Percentiles rank a stretch among this genome's conserved stretches.
These are phyloP conservation scores for Procambarus clarkii DNA, from an alignment of 1,140 invertebrate species.

Conservation along the genomic window DNA sequence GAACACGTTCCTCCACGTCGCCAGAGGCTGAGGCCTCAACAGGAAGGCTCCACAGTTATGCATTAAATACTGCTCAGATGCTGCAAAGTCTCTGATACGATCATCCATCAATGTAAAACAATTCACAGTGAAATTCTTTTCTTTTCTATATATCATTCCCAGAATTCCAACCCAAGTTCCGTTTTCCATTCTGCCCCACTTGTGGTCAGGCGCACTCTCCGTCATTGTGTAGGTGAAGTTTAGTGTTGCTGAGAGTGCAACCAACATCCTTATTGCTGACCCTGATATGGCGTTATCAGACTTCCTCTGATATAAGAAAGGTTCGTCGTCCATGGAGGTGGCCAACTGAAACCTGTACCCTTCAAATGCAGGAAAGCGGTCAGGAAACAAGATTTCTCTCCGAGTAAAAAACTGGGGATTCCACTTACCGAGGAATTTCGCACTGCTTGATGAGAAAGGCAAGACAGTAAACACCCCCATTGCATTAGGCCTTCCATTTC, in stretches of 20 bases:
- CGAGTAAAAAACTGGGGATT: neutral
- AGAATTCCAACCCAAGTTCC: too few relatives aligned
- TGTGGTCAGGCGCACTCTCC: too few relatives aligned
- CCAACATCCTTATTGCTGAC: neutral
- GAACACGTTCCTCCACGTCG: too few relatives aligned
- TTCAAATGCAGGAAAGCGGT: too few relatives aligned
- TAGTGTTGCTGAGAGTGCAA: neutral
- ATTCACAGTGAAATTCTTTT: neutral
- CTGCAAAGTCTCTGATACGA: neutral
- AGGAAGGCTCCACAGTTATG: neutral
- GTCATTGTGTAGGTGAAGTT: neutral
- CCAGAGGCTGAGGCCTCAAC: too few relatives aligned
- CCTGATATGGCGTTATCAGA: too few relatives aligned
- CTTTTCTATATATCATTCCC: neutral
- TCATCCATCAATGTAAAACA: neutral
- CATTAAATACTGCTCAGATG: neutral
- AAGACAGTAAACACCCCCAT: constrained; percentile 11
- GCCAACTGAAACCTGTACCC: neutral
- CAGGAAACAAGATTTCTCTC: neutral
- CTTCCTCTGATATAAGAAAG: neutral
- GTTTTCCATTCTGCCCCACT: too few relatives aligned
- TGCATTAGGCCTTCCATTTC: neutral
- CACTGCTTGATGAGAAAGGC: constrained; percentile 16
- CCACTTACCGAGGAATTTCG: neutral
- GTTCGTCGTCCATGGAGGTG: neutral